These are phyloP conservation scores for Apodemia mormo DNA, from an alignment of 2,888 invertebrate genomes.

Conservation along the genomic window DNA sequence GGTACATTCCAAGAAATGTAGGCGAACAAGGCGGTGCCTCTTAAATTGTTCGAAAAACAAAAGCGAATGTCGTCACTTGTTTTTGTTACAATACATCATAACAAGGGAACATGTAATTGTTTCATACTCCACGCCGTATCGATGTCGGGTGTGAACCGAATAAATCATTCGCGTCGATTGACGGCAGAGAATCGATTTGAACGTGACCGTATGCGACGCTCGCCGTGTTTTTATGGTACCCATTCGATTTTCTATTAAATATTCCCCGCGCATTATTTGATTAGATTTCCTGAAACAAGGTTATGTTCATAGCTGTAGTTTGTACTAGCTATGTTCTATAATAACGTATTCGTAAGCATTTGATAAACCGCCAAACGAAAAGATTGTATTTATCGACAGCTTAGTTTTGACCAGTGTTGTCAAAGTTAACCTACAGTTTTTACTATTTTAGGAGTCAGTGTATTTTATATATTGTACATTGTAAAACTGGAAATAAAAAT, in stretches of 20 bases:
- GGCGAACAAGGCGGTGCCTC: neutral
- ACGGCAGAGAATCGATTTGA: conserved; percentile 70
- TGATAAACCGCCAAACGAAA: neutral
- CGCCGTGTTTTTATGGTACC: conserved; percentile 34
- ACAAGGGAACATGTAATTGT: conserved; percentile 31
- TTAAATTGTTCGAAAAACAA: neutral
- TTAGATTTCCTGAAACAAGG: conserved; percentile 26
- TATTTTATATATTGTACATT: no score
- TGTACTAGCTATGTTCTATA: conserved; percentile 3
- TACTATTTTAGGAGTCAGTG: no score
- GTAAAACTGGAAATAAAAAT: no score
- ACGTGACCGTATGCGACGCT: conserved; percentile 48
- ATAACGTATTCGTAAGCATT: neutral
- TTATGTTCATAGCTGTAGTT: conserved; percentile 25
- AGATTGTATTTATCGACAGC: neutral
- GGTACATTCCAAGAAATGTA: neutral
- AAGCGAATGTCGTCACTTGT: conserved; percentile 5
- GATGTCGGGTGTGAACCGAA: conserved; percentile 59
- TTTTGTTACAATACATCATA: conserved; percentile 24
- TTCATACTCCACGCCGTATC: conserved; percentile 41
- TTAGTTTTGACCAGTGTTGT: no score
- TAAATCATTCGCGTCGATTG: conserved; percentile 64
- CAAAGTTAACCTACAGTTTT: no score
- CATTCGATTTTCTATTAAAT: conserved; percentile 29
- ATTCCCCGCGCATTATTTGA: conserved; percentile 26